phyloP scores from a whole-genome alignment of 1,140 invertebrate species.

The Oreohelix idahoensis region DNA sequence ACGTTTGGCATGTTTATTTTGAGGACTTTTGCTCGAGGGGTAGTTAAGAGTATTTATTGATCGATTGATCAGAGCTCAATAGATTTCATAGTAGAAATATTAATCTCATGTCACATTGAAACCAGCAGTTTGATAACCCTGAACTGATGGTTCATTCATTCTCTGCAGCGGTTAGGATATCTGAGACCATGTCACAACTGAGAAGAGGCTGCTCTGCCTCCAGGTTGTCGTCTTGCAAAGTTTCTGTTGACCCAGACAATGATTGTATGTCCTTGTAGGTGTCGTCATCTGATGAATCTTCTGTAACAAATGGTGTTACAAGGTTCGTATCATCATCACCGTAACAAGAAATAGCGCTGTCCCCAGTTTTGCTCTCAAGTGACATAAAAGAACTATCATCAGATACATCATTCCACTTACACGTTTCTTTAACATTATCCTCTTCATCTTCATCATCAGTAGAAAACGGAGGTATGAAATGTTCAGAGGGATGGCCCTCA shows the following conservation, averaged over 20 bases:
- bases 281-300: neutral
- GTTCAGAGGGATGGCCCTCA: neutral
- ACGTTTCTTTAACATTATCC: neutral
- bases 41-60: neutral
- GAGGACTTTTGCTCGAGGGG: neutral
- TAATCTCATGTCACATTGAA: no score
- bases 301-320: conserved; percentile 6
- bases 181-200: neutral
- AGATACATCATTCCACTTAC: neutral
- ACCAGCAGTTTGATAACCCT: no score
- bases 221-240: neutral
- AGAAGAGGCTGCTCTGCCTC: neutral
- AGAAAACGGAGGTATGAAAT: neutral
- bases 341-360: neutral
- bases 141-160: no score
- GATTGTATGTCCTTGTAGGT: neutral
- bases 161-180: no score
- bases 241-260: neutral
- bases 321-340: neutral
- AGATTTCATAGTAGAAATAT: no score
- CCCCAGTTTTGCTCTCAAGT: neutral
- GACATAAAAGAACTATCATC: neutral
- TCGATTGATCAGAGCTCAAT: no score
- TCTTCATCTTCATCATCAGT: neutral
- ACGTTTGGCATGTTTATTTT: no score